These are phyloP conservation scores for Anolis apletophallus DNA, from an alignment of 2,797 vertebrate species.

Conservation along the genomic window DNA sequence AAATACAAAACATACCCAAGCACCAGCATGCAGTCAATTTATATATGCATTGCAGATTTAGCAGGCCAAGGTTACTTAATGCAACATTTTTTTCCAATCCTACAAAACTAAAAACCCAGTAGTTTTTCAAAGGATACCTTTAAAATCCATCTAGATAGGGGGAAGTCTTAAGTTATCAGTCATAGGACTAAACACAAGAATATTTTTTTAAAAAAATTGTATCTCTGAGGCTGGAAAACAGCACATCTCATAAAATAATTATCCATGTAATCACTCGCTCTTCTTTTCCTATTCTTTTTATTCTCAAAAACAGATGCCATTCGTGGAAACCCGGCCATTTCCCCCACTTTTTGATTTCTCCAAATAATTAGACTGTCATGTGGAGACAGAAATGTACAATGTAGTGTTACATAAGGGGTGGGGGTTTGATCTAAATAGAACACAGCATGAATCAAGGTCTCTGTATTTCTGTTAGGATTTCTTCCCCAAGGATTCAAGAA, in stretches of 20 bases:
- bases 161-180: slow-evolving; percentile 29
- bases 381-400: neutral
- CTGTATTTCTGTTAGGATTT: neutral
- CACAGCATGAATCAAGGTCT: neutral
- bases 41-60: neutral
- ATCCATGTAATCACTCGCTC: slow-evolving; percentile 13
- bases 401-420: neutral
- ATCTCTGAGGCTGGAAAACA: neutral
- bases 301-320: neutral
- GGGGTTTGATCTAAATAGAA: neutral
- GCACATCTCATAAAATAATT: slow-evolving; percentile 17
- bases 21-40: neutral
- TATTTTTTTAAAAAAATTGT: slow-evolving; percentile 18
- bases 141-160: slow-evolving; percentile 12
- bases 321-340: slow-evolving; percentile 4
- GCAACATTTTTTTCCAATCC: slow-evolving; percentile 17
- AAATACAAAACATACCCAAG: neutral
- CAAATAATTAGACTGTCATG: slow-evolving; percentile 1
- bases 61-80: neutral
- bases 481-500: neutral
- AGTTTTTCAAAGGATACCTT: neutral
- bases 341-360: slow-evolving; percentile 3
- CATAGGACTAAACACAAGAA: slow-evolving; percentile 15
- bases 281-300: slow-evolving; percentile 8
- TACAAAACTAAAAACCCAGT: slow-evolving; percentile 1